A percentile compares a stretch with the other conserved stretches of the same genome.
phyloP scores from a whole-genome alignment of 2,113 vertebrate genomes.

The Paralichthys olivaceus region DNA sequence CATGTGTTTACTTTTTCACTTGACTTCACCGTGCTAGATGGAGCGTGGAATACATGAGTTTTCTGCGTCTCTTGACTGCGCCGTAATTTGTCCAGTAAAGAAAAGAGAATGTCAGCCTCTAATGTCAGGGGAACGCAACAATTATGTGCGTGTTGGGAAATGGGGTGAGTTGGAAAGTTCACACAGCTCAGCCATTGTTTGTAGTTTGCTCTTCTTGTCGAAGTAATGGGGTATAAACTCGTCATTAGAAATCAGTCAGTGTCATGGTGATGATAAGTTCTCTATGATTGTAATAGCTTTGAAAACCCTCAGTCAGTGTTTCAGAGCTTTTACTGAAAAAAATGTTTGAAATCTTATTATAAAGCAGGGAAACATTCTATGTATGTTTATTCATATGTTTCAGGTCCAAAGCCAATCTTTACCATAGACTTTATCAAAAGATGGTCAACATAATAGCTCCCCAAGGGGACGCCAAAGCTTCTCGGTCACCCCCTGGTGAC shows the following conservation, averaged over 20 bases:
- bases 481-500: no score
- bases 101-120: constrained; percentile 1
- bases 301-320: not conserved
- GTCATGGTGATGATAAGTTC: not conserved
- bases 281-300: not conserved
- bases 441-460: no score
- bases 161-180: not conserved
- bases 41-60: not conserved
- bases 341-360: constrained; percentile 11
- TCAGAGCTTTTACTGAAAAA: not conserved
- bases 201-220: not conserved
- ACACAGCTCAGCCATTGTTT: not conserved
- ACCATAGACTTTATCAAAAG: no score
- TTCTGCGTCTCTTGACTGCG: not conserved
- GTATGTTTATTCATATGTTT: no score
- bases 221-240: not conserved
- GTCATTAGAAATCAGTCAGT: not conserved
- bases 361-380: no score
- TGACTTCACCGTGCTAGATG: constrained; percentile 1
- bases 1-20: not conserved
- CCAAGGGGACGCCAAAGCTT: no score
- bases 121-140: not conserved
- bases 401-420: no score
- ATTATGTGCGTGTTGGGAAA: not conserved
- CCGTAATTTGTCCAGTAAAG: constrained; percentile 1